Conservation (phyloP, 1,140 invertebrate species). For the Anastrepha ludens region DNA sequence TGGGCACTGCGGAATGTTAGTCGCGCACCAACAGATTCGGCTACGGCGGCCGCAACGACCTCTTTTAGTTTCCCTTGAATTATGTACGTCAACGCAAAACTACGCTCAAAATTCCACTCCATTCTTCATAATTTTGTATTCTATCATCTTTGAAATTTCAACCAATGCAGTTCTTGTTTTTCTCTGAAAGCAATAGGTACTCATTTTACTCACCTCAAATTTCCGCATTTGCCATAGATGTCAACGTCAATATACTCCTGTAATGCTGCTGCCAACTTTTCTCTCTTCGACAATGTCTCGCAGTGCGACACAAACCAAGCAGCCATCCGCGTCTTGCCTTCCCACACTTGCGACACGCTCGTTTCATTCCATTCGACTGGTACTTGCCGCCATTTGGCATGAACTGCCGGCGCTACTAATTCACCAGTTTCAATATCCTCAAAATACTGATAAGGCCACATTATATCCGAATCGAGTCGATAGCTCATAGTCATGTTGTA, state of each 20-base stretch:
- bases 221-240: slow-evolving; percentile 80
- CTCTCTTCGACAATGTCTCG: slow-evolving; percentile 75
- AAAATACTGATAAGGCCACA: slow-evolving; percentile 78
- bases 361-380: slow-evolving; percentile 61
- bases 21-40: too few species aligned
- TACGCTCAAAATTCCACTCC: too few species aligned
- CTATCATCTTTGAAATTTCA: too few species aligned
- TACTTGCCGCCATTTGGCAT: slow-evolving; percentile 61
- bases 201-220: slow-evolving; percentile 62
- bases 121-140: too few species aligned
- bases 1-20: too few species aligned
- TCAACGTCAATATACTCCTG: slow-evolving; percentile 78
- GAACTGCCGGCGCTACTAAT: slow-evolving; percentile 61
- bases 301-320: slow-evolving; percentile 82
- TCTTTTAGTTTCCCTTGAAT: too few species aligned
- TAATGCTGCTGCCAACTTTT: slow-evolving; percentile 76
- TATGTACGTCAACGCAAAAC: too few species aligned
- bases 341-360: slow-evolving; percentile 64
- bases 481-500: slow-evolving; percentile 80
- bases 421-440: slow-evolving; percentile 63
- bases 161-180: too few species aligned
- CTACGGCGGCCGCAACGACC: too few species aligned
- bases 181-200: too few species aligned
- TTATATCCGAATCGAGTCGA: slow-evolving; percentile 79
- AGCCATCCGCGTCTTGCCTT: slow-evolving; percentile 74